Percentiles rank a stretch among this genome's conserved stretches.
phyloP scores from a whole-genome alignment of 2,113 vertebrate species.

The Sterna hirundo region DNA sequence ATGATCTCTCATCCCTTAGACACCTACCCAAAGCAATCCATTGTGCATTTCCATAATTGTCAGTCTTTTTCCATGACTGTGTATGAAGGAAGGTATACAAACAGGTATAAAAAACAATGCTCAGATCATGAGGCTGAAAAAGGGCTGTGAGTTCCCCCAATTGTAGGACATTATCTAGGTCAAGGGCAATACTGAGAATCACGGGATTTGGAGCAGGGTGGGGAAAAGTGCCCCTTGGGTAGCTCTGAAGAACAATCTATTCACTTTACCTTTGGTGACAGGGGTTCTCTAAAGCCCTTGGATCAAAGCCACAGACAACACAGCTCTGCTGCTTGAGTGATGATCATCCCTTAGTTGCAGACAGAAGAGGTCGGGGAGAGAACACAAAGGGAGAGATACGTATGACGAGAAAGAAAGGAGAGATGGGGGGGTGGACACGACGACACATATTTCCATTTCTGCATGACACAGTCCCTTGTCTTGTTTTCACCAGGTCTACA shows the following conservation, averaged over 20 bases:
- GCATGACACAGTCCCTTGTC: accelerated
- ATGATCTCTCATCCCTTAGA: background rate
- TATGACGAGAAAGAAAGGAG: background rate
- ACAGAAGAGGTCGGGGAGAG: background rate
- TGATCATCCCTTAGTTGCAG: background rate
- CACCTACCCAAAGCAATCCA: background rate
- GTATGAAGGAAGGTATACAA: background rate
- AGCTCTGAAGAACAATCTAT: background rate
- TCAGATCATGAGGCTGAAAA: background rate
- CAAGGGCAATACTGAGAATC: background rate
- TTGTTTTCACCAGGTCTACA: background rate
- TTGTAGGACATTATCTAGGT: background rate
- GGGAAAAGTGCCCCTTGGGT: background rate
- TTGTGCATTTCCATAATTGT: no score
- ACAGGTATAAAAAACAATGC: background rate
- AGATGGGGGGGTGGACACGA: accelerated
- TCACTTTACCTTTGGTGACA: background rate
- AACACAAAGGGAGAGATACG: background rate
- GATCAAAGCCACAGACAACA: background rate
- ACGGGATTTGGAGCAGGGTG: background rate
- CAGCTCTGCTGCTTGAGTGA: background rate
- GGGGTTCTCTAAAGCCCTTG: background rate
- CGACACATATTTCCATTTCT: background rate
- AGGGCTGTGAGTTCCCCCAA: background rate
- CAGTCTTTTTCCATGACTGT: background rate